Evolutionary conservation across 2,113 vertebrate genomes (phyloP).

Genomic region (Andinoacara biseriatus): DNA sequence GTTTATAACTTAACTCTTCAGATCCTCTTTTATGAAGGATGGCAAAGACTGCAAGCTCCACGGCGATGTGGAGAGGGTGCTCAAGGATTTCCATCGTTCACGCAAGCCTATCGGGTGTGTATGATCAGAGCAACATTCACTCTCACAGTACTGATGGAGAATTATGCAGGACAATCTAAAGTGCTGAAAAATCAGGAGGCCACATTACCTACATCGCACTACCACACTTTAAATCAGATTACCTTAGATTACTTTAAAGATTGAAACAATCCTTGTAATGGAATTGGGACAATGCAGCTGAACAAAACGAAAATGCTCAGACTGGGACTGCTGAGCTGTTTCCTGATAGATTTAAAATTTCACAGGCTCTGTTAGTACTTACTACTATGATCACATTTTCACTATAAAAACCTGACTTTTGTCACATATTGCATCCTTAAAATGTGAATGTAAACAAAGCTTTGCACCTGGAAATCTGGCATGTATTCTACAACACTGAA

Average conservation of each 20-base stretch:
- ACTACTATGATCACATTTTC: not conserved
- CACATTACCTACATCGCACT: not conserved
- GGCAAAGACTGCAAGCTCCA: slow-evolving; percentile 81
- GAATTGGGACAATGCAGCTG: slow-evolving; percentile 29
- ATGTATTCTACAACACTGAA: not conserved
- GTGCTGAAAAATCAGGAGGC: not conserved
- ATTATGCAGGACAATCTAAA: too few relatives aligned
- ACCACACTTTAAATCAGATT: slow-evolving; percentile 22
- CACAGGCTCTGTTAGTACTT: not conserved
- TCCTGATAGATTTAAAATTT: not conserved
- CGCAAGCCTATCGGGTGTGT: slow-evolving; percentile 80
- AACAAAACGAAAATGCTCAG: not conserved
- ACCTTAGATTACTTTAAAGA: slow-evolving; percentile 29
- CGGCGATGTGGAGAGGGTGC: slow-evolving; percentile 72
- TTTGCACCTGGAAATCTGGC: not conserved
- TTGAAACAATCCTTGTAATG: slow-evolving; percentile 39
- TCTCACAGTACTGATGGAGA: not conserved
- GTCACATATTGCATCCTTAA: not conserved
- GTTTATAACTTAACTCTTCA: slow-evolving; percentile 18
- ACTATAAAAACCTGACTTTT: not conserved
- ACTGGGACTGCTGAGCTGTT: not conserved
- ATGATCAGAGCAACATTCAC: not conserved
- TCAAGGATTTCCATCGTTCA: slow-evolving; percentile 80
- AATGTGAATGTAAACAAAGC: not conserved
- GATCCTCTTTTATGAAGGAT: slow-evolving; percentile 77